These are phyloP conservation scores for Callipepla squamata DNA, from an alignment of 2,113 vertebrate genomes.

Conservation along the genomic window DNA sequence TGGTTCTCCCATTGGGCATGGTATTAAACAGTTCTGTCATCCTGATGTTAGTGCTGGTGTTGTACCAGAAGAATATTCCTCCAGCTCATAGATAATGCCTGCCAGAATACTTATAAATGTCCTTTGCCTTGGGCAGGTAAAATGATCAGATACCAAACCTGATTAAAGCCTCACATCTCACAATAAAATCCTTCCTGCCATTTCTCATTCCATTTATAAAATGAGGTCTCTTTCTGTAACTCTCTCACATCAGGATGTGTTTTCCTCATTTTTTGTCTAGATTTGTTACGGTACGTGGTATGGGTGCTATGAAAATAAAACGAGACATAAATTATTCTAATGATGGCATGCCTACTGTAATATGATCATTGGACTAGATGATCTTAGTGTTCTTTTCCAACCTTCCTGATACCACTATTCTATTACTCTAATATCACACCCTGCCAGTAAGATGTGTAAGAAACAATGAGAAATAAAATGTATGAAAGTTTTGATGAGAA, in stretches of 20 bases:
- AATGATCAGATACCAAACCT: background rate
- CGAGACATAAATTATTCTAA: background rate
- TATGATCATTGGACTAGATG: background rate
- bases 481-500: background rate
- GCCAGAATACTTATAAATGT: background rate
- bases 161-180: background rate
- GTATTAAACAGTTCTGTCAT: background rate
- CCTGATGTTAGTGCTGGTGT: conserved; percentile 1
- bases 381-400: too few relatives aligned
- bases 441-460: background rate
- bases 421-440: background rate
- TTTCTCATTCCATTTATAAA: background rate
- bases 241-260: background rate
- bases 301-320: background rate
- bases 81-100: background rate
- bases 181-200: background rate
- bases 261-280: background rate
- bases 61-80: background rate
- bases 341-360: background rate
- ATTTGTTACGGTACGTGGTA: background rate
- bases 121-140: background rate
- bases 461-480: background rate
- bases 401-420: too few relatives aligned
- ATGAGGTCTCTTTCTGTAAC: background rate
- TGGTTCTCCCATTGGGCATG: background rate